These are phyloP conservation scores for Helogale parvula DNA, from an alignment of 2,113 vertebrate genomes.

Conservation along the genomic window DNA sequence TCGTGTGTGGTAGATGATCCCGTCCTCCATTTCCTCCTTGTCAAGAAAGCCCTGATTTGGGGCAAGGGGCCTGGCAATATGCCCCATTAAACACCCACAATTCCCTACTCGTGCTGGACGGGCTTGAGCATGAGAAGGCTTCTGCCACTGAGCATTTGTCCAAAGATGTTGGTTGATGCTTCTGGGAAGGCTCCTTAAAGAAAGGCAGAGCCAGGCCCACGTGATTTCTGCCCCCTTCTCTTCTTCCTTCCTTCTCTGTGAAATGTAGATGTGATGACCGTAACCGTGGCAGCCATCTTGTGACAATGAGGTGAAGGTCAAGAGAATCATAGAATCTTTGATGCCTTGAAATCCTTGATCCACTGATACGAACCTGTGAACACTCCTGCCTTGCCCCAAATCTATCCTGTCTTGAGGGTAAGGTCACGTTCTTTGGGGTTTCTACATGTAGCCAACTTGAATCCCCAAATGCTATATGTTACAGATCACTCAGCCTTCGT, in stretches of 20 bases:
- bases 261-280: neutral
- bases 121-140: neutral
- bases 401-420: neutral
- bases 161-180: neutral
- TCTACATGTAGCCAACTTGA: neutral
- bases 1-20: fast-evolving
- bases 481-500: neutral
- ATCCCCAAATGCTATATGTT: neutral
- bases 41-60: neutral
- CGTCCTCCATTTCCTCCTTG: neutral
- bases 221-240: no score
- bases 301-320: neutral
- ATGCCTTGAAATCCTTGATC: neutral
- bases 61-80: neutral
- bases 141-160: neutral
- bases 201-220: fast-evolving
- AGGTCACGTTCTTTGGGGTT: neutral
- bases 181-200: neutral
- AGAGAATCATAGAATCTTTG: neutral
- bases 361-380: neutral
- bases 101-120: fast-evolving
- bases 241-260: neutral
- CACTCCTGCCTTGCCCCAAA: neutral
- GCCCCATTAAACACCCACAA: neutral
- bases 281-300: neutral